These are phyloP conservation scores for Cichlasoma orientale DNA, from an alignment of 2,797 vertebrate genomes.

Conservation along the genomic window DNA sequence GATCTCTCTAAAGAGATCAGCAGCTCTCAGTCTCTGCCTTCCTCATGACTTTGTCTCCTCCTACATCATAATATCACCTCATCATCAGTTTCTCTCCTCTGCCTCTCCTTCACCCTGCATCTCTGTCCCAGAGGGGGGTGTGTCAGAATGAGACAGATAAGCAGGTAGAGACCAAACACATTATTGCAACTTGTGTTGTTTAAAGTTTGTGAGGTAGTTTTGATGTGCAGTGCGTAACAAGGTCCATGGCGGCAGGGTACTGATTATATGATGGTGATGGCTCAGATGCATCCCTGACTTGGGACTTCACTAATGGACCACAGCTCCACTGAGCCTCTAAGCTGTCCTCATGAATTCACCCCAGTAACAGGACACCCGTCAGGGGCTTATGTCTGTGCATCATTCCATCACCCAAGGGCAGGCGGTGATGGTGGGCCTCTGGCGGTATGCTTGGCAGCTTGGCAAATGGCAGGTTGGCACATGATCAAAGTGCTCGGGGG, in stretches of 20 bases:
- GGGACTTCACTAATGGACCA: conserved; percentile 53
- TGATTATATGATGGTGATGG: conserved; percentile 10
- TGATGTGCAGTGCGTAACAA: not conserved
- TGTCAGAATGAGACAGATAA: conserved; percentile 28
- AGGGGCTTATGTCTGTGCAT: conserved; percentile 18
- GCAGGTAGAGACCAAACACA: not conserved
- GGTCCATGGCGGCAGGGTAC: not conserved
- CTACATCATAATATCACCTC: conserved; percentile 38
- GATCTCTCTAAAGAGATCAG: not conserved
- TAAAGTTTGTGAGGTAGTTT: not conserved
- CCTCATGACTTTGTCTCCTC: conserved; percentile 13
- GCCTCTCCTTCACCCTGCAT: conserved; percentile 19
- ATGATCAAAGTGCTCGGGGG: conserved; percentile 44
- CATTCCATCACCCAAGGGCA: conserved; percentile 44
- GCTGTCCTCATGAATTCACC: conserved; percentile 31
- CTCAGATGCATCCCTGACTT: conserved; percentile 4
- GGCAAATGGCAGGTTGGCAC: conserved; percentile 48
- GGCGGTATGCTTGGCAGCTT: conserved; percentile 46
- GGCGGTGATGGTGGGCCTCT: conserved; percentile 29
- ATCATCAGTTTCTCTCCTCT: conserved; percentile 29
- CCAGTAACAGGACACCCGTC: conserved; percentile 49
- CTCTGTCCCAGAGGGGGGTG: conserved; percentile 5
- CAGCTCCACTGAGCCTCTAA: conserved; percentile 14
- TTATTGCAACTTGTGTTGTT: not conserved
- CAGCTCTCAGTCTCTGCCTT: conserved; percentile 33